Evolutionary conservation across 2,113 vertebrate species (phyloP).

Genomic region (Dasyornis broadbenti): DNA sequence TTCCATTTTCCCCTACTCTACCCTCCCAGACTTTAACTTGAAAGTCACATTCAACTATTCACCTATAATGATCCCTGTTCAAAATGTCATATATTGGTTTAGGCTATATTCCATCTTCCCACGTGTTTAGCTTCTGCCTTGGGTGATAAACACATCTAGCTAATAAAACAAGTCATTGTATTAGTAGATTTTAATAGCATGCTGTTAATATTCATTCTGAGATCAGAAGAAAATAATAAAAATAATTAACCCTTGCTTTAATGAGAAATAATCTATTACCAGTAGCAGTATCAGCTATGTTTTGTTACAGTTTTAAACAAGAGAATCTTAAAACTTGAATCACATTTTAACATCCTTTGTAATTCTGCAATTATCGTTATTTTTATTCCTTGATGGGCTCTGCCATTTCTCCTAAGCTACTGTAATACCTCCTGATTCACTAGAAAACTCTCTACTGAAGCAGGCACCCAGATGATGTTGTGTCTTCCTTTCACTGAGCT

Average conservation of each 20-base stretch:
- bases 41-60: neutral
- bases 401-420: neutral
- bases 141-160: neutral
- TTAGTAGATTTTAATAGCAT: neutral
- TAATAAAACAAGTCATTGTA: neutral
- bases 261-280: neutral
- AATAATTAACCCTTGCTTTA: neutral
- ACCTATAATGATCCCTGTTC: neutral
- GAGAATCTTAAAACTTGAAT: neutral
- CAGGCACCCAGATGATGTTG: neutral
- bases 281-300: neutral
- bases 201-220: neutral
- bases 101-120: neutral
- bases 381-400: neutral
- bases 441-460: neutral
- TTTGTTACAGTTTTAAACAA: neutral
- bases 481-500: neutral
- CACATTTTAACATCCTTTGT: neutral
- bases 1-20: neutral
- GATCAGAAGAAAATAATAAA: neutral
- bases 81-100: neutral
- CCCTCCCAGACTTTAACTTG: neutral
- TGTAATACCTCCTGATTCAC: neutral
- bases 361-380: neutral
- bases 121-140: neutral